phyloP scores from a whole-genome alignment of 2,113 vertebrate genomes.

The Halcyon malimbica region DNA sequence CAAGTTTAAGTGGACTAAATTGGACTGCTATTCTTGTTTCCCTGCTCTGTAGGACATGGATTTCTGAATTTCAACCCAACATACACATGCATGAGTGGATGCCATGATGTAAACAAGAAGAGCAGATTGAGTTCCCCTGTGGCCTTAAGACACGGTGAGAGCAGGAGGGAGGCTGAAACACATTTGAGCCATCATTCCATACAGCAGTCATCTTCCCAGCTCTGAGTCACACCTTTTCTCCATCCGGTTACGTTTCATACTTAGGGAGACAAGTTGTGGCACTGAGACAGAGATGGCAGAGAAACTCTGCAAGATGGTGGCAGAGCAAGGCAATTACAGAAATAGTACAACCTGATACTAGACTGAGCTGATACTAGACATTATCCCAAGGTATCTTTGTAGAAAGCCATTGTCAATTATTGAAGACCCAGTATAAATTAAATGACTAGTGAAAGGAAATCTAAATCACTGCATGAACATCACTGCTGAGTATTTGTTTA shows the following conservation, averaged over 20 bases:
- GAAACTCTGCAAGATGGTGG: fast-evolving
- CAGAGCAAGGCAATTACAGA: background rate
- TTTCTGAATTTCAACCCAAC: background rate
- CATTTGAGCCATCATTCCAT: background rate
- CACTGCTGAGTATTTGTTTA: background rate
- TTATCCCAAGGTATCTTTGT: background rate
- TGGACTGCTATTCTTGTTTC: background rate
- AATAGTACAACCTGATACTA: background rate
- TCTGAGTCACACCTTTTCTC: background rate
- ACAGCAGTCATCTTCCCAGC: background rate
- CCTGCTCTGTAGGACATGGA: background rate
- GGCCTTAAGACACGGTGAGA: background rate
- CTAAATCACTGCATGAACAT: background rate
- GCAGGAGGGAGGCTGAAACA: background rate
- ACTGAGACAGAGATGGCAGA: background rate
- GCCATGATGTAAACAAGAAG: background rate
- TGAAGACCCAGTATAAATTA: background rate
- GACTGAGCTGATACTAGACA: background rate
- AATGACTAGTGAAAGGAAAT: background rate
- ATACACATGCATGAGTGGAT: background rate
- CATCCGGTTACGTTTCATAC: background rate
- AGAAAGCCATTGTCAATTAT: background rate
- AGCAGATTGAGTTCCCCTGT: background rate
- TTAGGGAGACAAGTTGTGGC: background rate
- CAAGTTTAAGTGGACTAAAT: background rate